Percentiles rank a stretch among this genome's conserved stretches.
phyloP scores from a whole-genome alignment of 2,797 vertebrate species.

The Ctenopoma multispine region DNA sequence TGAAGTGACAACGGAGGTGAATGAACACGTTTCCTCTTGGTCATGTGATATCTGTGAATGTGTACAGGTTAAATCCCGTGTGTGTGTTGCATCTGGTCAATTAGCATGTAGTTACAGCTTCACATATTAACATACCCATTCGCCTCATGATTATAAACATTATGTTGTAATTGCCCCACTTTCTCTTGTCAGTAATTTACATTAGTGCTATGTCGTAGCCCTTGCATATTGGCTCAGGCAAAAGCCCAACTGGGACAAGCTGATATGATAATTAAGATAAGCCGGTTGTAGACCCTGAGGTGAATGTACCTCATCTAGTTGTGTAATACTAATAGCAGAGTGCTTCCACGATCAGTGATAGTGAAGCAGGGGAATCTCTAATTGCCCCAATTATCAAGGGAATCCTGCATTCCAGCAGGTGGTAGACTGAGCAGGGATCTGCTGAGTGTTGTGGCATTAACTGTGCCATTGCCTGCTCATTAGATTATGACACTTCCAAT shows the following conservation, averaged over 20 bases:
- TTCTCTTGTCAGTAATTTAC: slow-evolving; percentile 74
- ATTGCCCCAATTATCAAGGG: slow-evolving; percentile 80
- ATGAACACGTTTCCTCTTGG: slow-evolving; percentile 20
- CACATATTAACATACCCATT: background rate
- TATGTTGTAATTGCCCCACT: slow-evolving; percentile 61
- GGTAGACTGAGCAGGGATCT: slow-evolving; percentile 38
- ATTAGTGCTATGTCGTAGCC: slow-evolving; percentile 57
- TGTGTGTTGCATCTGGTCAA: background rate
- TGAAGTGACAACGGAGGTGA: slow-evolving; percentile 25
- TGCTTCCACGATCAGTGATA: slow-evolving; percentile 66
- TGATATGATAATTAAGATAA: slow-evolving; percentile 82
- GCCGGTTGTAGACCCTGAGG: slow-evolving; percentile 66
- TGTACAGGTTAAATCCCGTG: background rate
- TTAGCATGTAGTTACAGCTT: background rate
- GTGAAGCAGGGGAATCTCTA: slow-evolving; percentile 74
- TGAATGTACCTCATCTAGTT: slow-evolving; percentile 58
- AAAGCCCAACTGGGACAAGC: slow-evolving; percentile 63
- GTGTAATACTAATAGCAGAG: slow-evolving; percentile 73
- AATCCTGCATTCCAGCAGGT: slow-evolving; percentile 75
- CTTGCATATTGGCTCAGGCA: slow-evolving; percentile 56
- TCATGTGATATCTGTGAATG: slow-evolving; percentile 7
- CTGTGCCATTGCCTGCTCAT: slow-evolving; percentile 46
- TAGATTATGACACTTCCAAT: slow-evolving; percentile 41
- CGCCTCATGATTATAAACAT: slow-evolving; percentile 65
- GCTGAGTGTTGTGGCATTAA: slow-evolving; percentile 52